Conservation (phyloP, 2,888 invertebrate genomes). For the Blera fallax region DNA sequence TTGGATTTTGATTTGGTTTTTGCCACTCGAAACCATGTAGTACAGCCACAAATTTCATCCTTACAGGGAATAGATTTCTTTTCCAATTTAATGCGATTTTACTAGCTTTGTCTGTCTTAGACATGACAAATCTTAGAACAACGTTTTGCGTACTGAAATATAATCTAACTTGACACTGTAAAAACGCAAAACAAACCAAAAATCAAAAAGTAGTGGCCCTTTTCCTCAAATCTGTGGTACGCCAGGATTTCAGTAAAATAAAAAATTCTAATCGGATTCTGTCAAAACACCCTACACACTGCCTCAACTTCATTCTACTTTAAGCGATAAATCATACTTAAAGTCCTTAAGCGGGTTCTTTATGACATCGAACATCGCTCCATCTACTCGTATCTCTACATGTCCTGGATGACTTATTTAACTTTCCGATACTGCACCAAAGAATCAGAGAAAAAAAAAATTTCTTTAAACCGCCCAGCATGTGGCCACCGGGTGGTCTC, state of each 20-base stretch:
- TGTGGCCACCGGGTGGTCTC: slow-evolving; percentile 70
- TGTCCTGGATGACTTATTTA: slow-evolving; percentile 54
- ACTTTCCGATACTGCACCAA: slow-evolving; percentile 48
- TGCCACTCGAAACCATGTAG: no score
- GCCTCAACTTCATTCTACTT: slow-evolving; percentile 7
- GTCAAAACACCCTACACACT: slow-evolving; percentile 49
- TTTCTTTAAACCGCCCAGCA: slow-evolving; percentile 63
- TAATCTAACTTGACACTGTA: no score
- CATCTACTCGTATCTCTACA: slow-evolving; percentile 10
- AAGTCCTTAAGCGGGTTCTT: slow-evolving; percentile 63
- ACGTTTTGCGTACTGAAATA: no score
- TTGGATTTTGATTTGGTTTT: no score
- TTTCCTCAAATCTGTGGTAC: slow-evolving; percentile 20
- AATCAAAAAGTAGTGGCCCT: neutral
- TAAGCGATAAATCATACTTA: slow-evolving; percentile 61
- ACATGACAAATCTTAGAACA: no score
- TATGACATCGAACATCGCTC: slow-evolving; percentile 62
- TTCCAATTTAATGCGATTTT: no score
- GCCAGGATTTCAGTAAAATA: neutral
- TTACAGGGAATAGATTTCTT: no score
- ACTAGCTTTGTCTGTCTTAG: no score
- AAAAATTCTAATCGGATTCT: slow-evolving; percentile 45
- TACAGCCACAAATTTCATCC: no score
- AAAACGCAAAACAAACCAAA: neutral
- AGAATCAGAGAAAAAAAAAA: slow-evolving; percentile 17